These are phyloP conservation scores for Zaprionus lachaisei DNA, from an alignment of 1,140 invertebrate species.

Conservation along the genomic window DNA sequence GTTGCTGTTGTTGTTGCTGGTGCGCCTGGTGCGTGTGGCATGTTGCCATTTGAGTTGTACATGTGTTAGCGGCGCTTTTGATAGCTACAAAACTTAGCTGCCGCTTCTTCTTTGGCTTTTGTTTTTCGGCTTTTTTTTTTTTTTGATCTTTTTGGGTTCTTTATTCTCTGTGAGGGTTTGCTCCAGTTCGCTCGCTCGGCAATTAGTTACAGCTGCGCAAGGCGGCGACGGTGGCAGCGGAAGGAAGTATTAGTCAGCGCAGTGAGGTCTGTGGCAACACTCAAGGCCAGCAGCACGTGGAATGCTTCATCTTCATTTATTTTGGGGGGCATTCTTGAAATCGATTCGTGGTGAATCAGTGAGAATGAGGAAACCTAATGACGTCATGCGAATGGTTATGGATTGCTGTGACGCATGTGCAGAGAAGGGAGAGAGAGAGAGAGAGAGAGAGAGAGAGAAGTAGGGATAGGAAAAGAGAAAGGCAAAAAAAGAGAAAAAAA, in stretches of 20 bases:
- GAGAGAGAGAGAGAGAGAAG: not conserved
- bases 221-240: constrained; percentile 30
- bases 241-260: constrained; percentile 77
- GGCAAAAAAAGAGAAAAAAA: not conserved
- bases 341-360: constrained; percentile 54
- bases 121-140: not conserved
- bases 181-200: constrained; percentile 38
- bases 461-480: not conserved
- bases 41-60: constrained; percentile 82
- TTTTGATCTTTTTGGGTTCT: not conserved
- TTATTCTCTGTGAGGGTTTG: constrained; percentile 20
- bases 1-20: constrained; percentile 30
- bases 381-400: constrained; percentile 24
- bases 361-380: constrained; percentile 14
- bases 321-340: constrained; percentile 52
- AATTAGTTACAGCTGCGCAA: constrained; percentile 71
- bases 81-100: constrained; percentile 49
- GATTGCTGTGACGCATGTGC: constrained; percentile 49
- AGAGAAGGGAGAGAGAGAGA: constrained; percentile 3
- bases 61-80: constrained; percentile 77
- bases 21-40: constrained; percentile 71
- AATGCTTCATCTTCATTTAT: constrained; percentile 10
- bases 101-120: constrained; percentile 20
- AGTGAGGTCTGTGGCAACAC: constrained; percentile 29
- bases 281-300: constrained; percentile 61